phyloP scores from a whole-genome alignment of 2,888 invertebrate genomes.

The Chydorus sphaericus region DNA sequence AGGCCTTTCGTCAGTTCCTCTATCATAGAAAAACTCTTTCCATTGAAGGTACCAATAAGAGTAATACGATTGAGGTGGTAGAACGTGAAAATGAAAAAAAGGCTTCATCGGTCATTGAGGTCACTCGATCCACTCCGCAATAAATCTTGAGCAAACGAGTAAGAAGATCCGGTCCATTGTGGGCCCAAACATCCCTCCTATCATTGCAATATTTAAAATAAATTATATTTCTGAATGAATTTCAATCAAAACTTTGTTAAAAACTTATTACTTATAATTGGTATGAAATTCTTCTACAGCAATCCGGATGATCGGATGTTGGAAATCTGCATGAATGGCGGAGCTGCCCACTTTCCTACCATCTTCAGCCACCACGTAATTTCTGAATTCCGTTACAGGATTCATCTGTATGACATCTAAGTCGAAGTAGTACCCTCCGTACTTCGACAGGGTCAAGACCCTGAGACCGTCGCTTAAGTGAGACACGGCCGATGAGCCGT shows the following conservation, averaged over 20 bases:
- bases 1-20: too few species aligned
- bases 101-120: too few species aligned
- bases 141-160: too few species aligned
- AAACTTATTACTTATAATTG: constrained; percentile 18
- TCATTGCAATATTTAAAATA: neutral
- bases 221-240: neutral
- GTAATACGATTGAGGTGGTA: too few species aligned
- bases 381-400: constrained; percentile 38
- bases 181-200: constrained; percentile 16
- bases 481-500: constrained; percentile 29
- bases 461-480: constrained; percentile 50
- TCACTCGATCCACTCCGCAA: too few species aligned
- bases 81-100: too few species aligned
- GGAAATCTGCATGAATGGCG: constrained; percentile 44
- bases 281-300: constrained; percentile 17
- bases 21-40: too few species aligned
- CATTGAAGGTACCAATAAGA: too few species aligned
- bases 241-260: neutral
- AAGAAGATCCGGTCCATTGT: constrained; percentile 18
- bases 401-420: constrained; percentile 53
- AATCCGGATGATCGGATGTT: constrained; percentile 38
- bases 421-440: constrained; percentile 61
- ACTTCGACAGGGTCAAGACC: constrained; percentile 53
- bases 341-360: constrained; percentile 45
- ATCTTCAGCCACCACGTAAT: constrained; percentile 48